A percentile compares a stretch with the other conserved stretches of the same genome.
Conservation (phyloP, 2,113 vertebrate genomes). For the Herpetotheres cachinnans region DNA sequence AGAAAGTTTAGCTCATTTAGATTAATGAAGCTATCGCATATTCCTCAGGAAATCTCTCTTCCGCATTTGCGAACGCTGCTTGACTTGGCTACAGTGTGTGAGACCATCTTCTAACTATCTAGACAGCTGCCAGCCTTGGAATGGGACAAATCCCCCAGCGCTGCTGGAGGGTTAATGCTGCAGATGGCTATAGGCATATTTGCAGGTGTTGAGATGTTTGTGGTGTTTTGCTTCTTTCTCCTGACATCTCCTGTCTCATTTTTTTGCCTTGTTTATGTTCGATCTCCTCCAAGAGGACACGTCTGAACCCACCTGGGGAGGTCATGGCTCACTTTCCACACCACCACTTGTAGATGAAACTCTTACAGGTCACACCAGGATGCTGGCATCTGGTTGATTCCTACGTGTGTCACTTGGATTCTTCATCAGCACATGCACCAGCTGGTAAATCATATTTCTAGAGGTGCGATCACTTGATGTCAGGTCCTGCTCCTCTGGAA, state of each 20-base stretch:
- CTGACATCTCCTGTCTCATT: not conserved
- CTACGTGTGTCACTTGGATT: rapidly evolving
- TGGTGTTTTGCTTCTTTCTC: not conserved
- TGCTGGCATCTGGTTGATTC: not conserved
- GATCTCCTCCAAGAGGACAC: not conserved
- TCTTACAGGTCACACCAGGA: not conserved
- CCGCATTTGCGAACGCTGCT: not conserved
- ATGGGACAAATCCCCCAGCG: not conserved
- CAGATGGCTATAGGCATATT: not conserved
- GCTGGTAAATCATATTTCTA: not conserved
- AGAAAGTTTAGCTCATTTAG: not conserved
- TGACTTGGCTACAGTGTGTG: not conserved
- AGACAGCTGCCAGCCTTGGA: not conserved
- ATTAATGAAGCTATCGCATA: not conserved
- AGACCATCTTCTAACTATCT: not conserved
- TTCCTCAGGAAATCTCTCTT: not conserved
- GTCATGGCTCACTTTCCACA: not conserved
- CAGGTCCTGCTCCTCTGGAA: not conserved
- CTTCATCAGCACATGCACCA: not conserved
- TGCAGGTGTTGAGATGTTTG: not conserved
- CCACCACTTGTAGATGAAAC: not conserved
- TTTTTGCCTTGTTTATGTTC: not conserved
- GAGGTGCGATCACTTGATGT: not conserved
- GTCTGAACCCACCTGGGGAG: not conserved
- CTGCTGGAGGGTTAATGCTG: not conserved